Percentiles rank a stretch among this genome's conserved stretches.
phyloP scores from a whole-genome alignment of 1,140 invertebrate genomes.

The Saccostrea echinata region DNA sequence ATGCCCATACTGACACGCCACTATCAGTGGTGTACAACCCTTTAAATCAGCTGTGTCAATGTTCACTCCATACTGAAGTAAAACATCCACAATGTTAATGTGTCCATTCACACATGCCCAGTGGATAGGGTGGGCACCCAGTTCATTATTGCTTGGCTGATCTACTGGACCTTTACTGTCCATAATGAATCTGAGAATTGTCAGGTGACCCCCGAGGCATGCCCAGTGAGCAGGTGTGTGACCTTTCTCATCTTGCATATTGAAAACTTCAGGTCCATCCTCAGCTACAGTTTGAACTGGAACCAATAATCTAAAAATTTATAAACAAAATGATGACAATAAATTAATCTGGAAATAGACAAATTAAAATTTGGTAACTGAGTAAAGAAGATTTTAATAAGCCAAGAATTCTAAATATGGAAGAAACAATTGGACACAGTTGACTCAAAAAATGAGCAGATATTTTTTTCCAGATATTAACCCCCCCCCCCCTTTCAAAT shows the following conservation, averaged over 20 bases:
- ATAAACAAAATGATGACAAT: background rate
- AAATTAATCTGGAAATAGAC: no score
- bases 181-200: constrained; percentile 84
- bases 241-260: constrained; percentile 90
- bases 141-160: constrained; percentile 90
- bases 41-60: constrained; percentile 95
- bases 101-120: constrained; percentile 94
- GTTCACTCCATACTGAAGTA: constrained; percentile 89
- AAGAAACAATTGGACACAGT: no score
- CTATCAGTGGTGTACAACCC: constrained; percentile 93
- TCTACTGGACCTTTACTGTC: constrained; percentile 91
- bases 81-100: constrained; percentile 89
- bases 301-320: constrained; percentile 73
- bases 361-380: no score
- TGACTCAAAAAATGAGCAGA: no score
- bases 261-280: constrained; percentile 72
- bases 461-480: no score
- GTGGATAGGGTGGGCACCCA: constrained; percentile 93
- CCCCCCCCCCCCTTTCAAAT: no score
- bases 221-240: constrained; percentile 96
- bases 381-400: no score
- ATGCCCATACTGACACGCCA: constrained; percentile 94
- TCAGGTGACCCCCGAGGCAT: constrained; percentile 88
- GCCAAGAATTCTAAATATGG: no score
- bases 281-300: constrained; percentile 76